phyloP scores from a whole-genome alignment of 2,113 vertebrate species.

The Thamnaconus septentrionalis region DNA sequence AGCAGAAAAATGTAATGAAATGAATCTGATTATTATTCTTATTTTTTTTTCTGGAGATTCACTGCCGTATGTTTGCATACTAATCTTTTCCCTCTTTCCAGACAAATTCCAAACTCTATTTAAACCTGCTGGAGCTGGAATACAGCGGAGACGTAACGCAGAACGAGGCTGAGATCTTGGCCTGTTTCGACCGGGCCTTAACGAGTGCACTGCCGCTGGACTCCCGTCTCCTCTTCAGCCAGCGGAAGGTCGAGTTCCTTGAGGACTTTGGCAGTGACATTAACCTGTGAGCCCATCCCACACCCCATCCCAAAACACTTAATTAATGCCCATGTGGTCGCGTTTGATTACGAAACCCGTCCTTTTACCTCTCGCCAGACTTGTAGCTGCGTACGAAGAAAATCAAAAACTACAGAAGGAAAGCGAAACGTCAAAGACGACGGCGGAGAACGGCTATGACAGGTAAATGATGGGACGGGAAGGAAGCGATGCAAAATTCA shows the following conservation, averaged over 20 bases:
- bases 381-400: slow-evolving; percentile 88
- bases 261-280: slow-evolving; percentile 98
- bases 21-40: neutral
- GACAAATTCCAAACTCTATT: slow-evolving; percentile 91
- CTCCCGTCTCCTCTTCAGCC: slow-evolving; percentile 90
- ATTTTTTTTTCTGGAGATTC: neutral
- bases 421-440: slow-evolving; percentile 87
- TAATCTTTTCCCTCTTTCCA: slow-evolving; percentile 46
- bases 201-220: slow-evolving; percentile 85
- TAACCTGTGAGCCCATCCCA: slow-evolving; percentile 81
- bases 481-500: too few species aligned
- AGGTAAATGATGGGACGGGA: slow-evolving; percentile 9
- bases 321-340: neutral
- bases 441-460: slow-evolving; percentile 91
- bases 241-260: slow-evolving; percentile 96
- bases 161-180: slow-evolving; percentile 90
- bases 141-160: slow-evolving; percentile 89
- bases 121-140: slow-evolving; percentile 96
- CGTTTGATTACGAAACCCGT: neutral
- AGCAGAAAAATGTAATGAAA: neutral
- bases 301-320: too few species aligned
- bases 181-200: slow-evolving; percentile 90
- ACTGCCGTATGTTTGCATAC: neutral
- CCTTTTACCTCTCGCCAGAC: slow-evolving; percentile 66
- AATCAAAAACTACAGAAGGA: slow-evolving; percentile 91